Base-by-base conservation (phyloP, 2,888 invertebrate species). In the Chalcosyrphus nemorum region DNA sequence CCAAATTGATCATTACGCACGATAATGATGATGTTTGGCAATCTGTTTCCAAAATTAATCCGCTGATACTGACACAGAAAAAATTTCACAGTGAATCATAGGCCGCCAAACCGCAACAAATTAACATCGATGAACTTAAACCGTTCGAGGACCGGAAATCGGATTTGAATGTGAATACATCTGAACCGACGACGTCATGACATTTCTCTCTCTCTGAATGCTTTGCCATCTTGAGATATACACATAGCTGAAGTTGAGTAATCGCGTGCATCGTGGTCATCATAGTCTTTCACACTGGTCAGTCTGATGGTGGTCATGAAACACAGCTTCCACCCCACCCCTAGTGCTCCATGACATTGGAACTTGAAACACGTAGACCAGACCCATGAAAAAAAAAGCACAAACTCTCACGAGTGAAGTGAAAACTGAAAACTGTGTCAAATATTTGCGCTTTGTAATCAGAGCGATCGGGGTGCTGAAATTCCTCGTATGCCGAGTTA, bases 71-170 rank as follows among this genome's bases (percentile, higher is more conserved):
- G 29, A 38, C 50, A 50, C 47, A 65, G 19, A 17, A 1, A 43
- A 50, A 59, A 57, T 24, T 47, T 70, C 50, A 24, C 35, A 50
- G 71, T 71, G 71, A 71, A 59, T 71, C 71, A 71, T 59, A 71
- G 24, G 29, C 47, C 4, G 19, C 19, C 4, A 59, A 71, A 61
- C 71, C 71, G 71, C 71, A 71, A 59, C 38, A 52, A 41, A 71
- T 61, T 50, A 29, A 41, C 50, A 15, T n/a, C 29, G 6, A 17
- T 29, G 38, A 50, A 41, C 27, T 41, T 11, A 59, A 50, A 15
- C 43, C 35, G 38, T 50, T 57, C 59, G 27, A 50, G 38, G 27
- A n/a, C 50, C 38, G 71, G 50, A 71, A 71, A 71, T 52, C 24
- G 57, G 38, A 47, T 38, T 71, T 71, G 7, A 19, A 50, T 29